These are phyloP conservation scores for Platyrinchus mystaceus DNA, from an alignment of 2,797 vertebrate genomes.

Conservation along the genomic window DNA sequence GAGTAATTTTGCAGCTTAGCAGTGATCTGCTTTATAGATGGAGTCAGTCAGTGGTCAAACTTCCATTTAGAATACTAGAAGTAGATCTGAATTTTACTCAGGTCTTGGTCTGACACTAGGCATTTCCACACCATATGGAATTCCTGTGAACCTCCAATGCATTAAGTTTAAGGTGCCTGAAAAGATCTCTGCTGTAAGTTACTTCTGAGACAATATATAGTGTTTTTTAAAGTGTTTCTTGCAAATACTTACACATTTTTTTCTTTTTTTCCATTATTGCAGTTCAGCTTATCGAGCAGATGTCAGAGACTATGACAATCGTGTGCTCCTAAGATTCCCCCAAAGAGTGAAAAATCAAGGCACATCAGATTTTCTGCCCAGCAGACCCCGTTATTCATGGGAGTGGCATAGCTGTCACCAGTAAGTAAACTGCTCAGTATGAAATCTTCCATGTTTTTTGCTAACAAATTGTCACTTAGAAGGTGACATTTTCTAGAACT, in stretches of 20 bases:
- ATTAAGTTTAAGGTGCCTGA: neutral
- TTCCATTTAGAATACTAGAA: neutral
- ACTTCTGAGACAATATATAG: neutral
- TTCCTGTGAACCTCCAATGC: neutral
- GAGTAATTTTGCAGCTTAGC: neutral
- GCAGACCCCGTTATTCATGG: slow-evolving; percentile 94
- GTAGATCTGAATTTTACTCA: neutral
- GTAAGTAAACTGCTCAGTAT: slow-evolving; percentile 80
- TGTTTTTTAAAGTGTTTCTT: neutral
- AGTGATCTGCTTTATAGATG: neutral
- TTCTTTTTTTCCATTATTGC: slow-evolving; percentile 1
- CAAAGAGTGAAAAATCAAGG: slow-evolving; percentile 98
- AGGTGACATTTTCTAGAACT: neutral
- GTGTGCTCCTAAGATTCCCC: slow-evolving; percentile 94
- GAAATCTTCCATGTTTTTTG: neutral
- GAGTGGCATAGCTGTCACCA: slow-evolving; percentile 99
- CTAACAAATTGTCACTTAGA: neutral
- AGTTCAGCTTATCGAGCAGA: slow-evolving; percentile 87
- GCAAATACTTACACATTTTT: neutral
- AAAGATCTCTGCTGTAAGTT: neutral
- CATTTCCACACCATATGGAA: neutral
- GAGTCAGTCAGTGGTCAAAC: neutral
- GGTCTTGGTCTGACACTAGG: neutral
- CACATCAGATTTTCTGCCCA: slow-evolving; percentile 94
- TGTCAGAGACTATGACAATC: slow-evolving; percentile 91